Base-by-base conservation (phyloP, 2,888 invertebrate species). In the Dryobotodes eremita region DNA sequence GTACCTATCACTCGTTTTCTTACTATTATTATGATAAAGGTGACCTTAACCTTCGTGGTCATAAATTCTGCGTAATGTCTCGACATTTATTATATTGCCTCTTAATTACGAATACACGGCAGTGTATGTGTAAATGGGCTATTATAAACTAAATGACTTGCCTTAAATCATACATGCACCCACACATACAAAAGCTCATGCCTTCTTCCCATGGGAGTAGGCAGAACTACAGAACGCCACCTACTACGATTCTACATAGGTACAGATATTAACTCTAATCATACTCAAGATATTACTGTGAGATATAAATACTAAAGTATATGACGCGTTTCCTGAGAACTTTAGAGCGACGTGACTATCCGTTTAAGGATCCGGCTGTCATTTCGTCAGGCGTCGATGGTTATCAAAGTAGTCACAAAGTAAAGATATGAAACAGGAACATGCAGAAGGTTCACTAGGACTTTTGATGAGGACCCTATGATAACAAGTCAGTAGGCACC, bases 41-140 rank as follows among this genome's bases (percentile, higher is more conserved):
- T 74, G 68, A 83, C 64, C 84, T 86, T 75, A 57, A 76, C 84
- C 79, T 79, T 74, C 64, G 53, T 57, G 65, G 53, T 66, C 75
- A 83, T 86, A 85, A 76, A 23, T 79, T 72, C 11, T 71, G 78
- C 23, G 31, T 70, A 83, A 70, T 83, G 79, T 61, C 72, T 79
- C 15, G 55, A 64, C 23, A 50, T 42, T 57, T 26, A 17, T 64
- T 20, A 81, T 57, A 72, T 31, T 50, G 26, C 36, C 13, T 26
- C 61, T 46, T 17, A 73, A 79, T 55, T 80, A 71, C 26, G 48
- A 57, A 53, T 36, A 64, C n/a, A 53, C 20, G 50, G 20, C 20
- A 20, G 42, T 48, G 62, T 17, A 50, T n/a, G 11, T 55, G 36
- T 57, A 31, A n/a, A 2, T 20, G 31, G 31, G 15, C 23, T 6